Evolutionary conservation across 1,140 invertebrate species (phyloP).

Genomic region (Epicauta chinensis): DNA sequence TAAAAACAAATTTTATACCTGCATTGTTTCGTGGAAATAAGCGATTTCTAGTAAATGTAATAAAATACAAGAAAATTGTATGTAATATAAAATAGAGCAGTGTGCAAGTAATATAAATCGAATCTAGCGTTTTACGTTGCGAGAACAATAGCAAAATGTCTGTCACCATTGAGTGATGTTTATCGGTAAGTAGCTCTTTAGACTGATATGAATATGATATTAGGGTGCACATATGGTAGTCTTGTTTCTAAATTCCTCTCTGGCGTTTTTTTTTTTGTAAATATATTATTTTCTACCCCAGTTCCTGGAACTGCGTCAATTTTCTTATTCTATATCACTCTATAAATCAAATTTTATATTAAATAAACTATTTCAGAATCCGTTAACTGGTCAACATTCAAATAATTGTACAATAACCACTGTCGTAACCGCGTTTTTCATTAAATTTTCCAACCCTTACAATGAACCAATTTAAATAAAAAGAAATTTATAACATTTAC

Average conservation of each 20-base stretch:
- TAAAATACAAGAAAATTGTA: constrained; percentile 9
- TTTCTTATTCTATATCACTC: constrained; percentile 8
- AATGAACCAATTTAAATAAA: too few species aligned
- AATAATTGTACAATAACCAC: too few species aligned
- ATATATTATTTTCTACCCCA: constrained; percentile 15
- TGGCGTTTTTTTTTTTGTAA: constrained; percentile 8
- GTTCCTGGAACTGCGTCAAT: constrained; percentile 12
- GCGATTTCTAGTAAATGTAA: too few species aligned
- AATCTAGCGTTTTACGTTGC: constrained; percentile 8
- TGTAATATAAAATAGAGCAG: constrained; percentile 1
- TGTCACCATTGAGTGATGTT: constrained; percentile 16
- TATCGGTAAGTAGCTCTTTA: constrained; percentile 15
- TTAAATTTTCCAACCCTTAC: too few species aligned
- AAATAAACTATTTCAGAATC: constrained; percentile 4
- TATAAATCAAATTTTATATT: constrained; percentile 1
- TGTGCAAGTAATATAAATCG: constrained; percentile 3
- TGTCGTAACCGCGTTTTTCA: too few species aligned
- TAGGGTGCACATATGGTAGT: constrained; percentile 11
- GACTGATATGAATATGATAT: constrained; percentile 19
- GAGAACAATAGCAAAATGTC: constrained; percentile 12
- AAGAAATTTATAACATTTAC: too few species aligned
- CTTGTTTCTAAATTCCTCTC: constrained; percentile 8
- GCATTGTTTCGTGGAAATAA: too few species aligned
- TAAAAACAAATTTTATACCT: too few species aligned
- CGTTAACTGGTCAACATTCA: background rate